Evolutionary conservation across 2,888 invertebrate genomes (phyloP).

Genomic region (Rhamphomyia laevipes): DNA sequence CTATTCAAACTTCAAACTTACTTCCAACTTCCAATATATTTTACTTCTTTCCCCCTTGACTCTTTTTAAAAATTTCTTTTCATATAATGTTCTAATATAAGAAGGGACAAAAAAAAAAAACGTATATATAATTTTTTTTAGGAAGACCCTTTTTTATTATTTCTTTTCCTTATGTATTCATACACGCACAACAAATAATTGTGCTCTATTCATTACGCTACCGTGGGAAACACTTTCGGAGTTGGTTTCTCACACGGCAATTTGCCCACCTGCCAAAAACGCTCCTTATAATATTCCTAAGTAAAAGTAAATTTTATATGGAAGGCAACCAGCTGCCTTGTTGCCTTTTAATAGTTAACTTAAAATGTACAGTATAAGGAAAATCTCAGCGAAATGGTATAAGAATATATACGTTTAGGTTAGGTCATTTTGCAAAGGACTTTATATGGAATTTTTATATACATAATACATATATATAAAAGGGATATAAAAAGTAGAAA

Average conservation of each 20-base stretch:
- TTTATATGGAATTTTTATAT: too few relatives aligned
- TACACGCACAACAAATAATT: conserved; percentile 9
- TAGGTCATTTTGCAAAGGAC: too few relatives aligned
- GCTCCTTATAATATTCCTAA: neutral
- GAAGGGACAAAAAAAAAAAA: conserved; percentile 3
- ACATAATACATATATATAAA: too few relatives aligned
- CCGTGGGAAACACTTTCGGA: conserved; percentile 37
- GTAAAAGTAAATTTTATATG: too few relatives aligned
- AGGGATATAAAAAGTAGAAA: too few relatives aligned
- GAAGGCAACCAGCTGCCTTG: too few relatives aligned
- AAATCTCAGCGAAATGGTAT: too few relatives aligned
- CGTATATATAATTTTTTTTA: neutral
- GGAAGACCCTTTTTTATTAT: neutral
- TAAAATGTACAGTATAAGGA: too few relatives aligned
- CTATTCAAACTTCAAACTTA: too few relatives aligned
- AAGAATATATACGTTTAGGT: too few relatives aligned
- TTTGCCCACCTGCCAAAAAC: conserved; percentile 1
- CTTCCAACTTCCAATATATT: too few relatives aligned
- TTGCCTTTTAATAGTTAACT: too few relatives aligned
- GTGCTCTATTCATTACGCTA: conserved; percentile 17
- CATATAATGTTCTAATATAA: neutral
- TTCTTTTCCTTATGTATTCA: conserved; percentile 6
- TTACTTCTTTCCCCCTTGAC: neutral
- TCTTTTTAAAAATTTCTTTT: conserved; percentile 6
- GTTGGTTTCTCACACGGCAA: conserved; percentile 34